Percentiles rank a stretch among this genome's conserved stretches.
Conservation (phyloP, 2,888 invertebrate genomes). For the Mechanitis mazaeus region DNA sequence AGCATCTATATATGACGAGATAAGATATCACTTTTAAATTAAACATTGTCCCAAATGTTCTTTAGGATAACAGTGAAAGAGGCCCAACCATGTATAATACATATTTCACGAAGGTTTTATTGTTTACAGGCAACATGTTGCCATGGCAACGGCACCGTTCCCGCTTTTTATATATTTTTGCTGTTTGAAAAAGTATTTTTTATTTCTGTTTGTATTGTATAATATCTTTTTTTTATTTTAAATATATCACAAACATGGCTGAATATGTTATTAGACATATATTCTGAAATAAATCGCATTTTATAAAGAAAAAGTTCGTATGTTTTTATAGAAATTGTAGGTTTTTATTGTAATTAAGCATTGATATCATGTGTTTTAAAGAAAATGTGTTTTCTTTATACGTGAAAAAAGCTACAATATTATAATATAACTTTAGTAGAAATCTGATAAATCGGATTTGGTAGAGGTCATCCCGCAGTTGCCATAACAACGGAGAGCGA, state of each 20-base stretch:
- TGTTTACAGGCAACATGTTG: constrained; percentile 32
- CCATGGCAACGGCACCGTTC: constrained; percentile 31
- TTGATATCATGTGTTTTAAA: no score
- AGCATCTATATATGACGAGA: not conserved
- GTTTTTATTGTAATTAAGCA: no score
- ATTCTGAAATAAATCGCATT: no score
- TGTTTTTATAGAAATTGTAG: no score
- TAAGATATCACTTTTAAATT: constrained; percentile 7
- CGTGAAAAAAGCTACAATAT: no score
- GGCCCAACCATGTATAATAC: constrained; percentile 11
- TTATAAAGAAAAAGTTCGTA: no score
- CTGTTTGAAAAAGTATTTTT: not conserved
- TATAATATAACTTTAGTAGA: not conserved
- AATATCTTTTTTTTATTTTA: no score
- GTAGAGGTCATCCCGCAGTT: constrained; percentile 39
- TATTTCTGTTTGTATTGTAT: not conserved
- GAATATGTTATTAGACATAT: no score
- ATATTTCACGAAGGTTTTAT: constrained; percentile 22
- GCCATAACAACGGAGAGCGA: constrained; percentile 42
- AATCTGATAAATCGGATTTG: constrained; percentile 12
- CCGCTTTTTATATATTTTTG: not conserved
- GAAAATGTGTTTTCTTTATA: no score
- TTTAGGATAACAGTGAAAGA: constrained; percentile 9
- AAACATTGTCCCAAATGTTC: constrained; percentile 11
- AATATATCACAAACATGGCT: no score